A percentile compares a stretch with the other conserved stretches of the same genome.
Conservation (phyloP, 2,113 vertebrate genomes). For the Chloroceryle aenea region DNA sequence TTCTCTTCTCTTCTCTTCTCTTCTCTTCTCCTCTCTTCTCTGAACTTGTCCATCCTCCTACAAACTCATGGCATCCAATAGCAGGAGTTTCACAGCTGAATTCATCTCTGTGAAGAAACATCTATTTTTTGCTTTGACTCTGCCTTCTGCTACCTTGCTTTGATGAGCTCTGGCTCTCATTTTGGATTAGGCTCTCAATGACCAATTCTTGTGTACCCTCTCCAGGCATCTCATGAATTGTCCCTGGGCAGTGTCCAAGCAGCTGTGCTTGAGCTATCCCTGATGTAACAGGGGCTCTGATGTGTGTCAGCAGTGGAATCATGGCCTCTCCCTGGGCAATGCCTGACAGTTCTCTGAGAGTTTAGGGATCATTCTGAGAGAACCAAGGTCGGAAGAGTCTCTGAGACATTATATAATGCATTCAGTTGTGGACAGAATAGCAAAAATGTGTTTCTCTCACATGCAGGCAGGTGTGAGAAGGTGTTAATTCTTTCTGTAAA, state of each 20-base stretch:
- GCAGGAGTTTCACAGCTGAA: neutral
- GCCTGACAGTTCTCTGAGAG: neutral
- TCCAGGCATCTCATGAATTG: neutral
- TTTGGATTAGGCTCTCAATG: neutral
- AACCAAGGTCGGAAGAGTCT: neutral
- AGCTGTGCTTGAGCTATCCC: neutral
- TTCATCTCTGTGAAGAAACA: neutral
- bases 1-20: neutral
- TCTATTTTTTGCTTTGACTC: neutral
- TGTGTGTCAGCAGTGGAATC: too few species aligned
- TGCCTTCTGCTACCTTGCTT: neutral
- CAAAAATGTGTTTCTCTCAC: neutral
- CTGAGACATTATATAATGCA: neutral
- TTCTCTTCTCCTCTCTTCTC: neutral
- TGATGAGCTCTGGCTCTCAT: neutral
- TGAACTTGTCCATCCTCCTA: neutral
- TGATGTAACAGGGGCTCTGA: neutral
- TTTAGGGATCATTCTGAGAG: neutral
- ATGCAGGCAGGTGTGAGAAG: neutral
- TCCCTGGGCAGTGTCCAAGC: neutral
- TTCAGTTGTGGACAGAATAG: neutral
- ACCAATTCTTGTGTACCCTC: neutral
- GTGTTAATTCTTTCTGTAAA: slow-evolving; percentile 43
- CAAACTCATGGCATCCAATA: neutral
- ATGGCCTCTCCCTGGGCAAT: neutral